These are phyloP conservation scores for Brachypalpus laphriformis DNA, from an alignment of 2,888 invertebrate species.

Conservation along the genomic window DNA sequence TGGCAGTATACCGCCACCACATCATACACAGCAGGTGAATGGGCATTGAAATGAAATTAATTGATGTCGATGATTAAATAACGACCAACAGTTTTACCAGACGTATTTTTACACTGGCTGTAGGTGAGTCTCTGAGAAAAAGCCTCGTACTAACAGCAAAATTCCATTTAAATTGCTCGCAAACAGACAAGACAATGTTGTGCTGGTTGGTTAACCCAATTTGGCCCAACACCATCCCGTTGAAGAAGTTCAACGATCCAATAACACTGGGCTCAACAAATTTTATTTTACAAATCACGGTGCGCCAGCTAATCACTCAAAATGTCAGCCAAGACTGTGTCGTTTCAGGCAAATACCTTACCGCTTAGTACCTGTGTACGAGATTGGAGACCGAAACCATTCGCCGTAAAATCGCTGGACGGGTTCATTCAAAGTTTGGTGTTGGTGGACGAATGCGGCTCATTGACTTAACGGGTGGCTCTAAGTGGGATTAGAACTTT, in stretches of 20 bases:
- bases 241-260: constrained; percentile 54
- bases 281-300: constrained; percentile 42
- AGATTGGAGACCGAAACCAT: constrained; percentile 20
- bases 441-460: background rate
- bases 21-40: constrained; percentile 31
- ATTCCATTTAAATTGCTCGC: constrained; percentile 3
- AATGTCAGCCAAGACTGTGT: constrained; percentile 40
- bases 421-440: background rate
- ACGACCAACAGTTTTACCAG: constrained; percentile 21
- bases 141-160: background rate
- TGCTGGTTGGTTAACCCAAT: constrained; percentile 29
- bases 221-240: constrained; percentile 4
- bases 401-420: constrained; percentile 16
- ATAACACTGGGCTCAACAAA: constrained; percentile 4
- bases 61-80: constrained; percentile 35
- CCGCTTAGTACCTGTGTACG: constrained; percentile 7
- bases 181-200: background rate
- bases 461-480: constrained; percentile 46
- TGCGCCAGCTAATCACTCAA: constrained; percentile 48
- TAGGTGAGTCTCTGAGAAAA: background rate
- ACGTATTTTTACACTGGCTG: background rate
- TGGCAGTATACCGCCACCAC: background rate
- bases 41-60: constrained; percentile 47
- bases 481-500: constrained; percentile 58
- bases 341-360: constrained; percentile 23